These are phyloP conservation scores for Lithosia quadra DNA, from an alignment of 2,888 invertebrate species.

Conservation along the genomic window DNA sequence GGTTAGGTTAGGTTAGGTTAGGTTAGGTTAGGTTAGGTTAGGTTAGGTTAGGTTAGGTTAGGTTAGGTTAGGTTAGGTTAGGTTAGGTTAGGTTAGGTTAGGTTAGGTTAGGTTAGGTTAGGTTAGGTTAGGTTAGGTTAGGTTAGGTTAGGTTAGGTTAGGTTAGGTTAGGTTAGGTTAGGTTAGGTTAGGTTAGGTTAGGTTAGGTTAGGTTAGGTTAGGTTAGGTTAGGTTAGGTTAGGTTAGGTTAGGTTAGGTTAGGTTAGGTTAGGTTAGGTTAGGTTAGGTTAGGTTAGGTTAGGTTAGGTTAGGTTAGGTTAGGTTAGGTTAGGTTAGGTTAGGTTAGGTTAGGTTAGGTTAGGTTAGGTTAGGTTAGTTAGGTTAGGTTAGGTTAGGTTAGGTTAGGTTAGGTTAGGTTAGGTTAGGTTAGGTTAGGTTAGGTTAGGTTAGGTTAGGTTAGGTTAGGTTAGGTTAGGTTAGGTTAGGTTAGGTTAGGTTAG, in stretches of 20 bases:
- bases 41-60: conserved; percentile 25
- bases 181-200: conserved; percentile 31
- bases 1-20: conserved; percentile 20
- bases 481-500: conserved; percentile 40
- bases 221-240: conserved; percentile 29
- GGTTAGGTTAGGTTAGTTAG: conserved; percentile 39
- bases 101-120: conserved; percentile 29
- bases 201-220: conserved; percentile 31
- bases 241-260: too few relatives aligned
- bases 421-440: conserved; percentile 41
- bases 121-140: conserved; percentile 25
- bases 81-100: conserved; percentile 31
- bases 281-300: conserved; percentile 19
- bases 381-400: conserved; percentile 39
- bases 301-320: too few relatives aligned
- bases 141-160: conserved; percentile 27
- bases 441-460: conserved; percentile 31
- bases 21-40: conserved; percentile 15
- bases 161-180: conserved; percentile 31
- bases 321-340: conserved; percentile 31
- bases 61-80: too few relatives aligned
- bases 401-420: conserved; percentile 41
- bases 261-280: conserved; percentile 20
- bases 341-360: conserved; percentile 42
- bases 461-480: too few relatives aligned